Conservation (phyloP, 53 echinoderm and acorn worm species). For the Stichopus horrens region DNA sequence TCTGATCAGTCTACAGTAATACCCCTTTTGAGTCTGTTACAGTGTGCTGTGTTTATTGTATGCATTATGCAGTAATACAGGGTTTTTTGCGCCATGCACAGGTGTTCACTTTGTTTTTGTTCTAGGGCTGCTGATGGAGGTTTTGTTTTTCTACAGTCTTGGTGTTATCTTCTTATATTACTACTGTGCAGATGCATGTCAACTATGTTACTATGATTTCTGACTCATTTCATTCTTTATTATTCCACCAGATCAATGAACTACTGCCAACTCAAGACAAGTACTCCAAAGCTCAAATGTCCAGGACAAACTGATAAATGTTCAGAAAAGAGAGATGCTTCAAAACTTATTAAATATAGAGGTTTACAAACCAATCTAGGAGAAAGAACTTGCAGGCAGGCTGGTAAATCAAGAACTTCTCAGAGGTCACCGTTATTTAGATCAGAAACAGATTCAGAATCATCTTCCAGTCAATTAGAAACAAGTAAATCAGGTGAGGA, state of each 20-base stretch:
- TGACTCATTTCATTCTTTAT: neutral
- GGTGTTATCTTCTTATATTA: no score
- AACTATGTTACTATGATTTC: neutral
- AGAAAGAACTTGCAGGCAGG: neutral
- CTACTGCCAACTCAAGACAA: neutral
- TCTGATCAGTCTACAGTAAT: no score
- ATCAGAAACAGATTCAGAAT: neutral
- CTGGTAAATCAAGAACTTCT: neutral
- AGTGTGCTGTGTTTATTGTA: neutral
- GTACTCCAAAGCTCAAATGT: conserved; percentile 9
- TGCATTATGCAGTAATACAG: neutral
- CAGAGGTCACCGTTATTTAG: neutral
- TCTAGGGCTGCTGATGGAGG: no score
- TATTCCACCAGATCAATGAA: neutral
- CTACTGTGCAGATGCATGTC: neutral
- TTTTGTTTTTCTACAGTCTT: no score
- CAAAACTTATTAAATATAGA: neutral
- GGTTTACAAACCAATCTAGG: neutral
- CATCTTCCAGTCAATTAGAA: neutral
- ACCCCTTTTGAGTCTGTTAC: no score
- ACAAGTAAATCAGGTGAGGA: neutral
- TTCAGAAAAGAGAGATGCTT: neutral
- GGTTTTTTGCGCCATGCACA: neutral
- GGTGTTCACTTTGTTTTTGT: no score
- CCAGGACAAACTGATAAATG: neutral